phyloP scores from a whole-genome alignment of 2,888 invertebrate species.

The Pristionchus fissidentatus region DNA sequence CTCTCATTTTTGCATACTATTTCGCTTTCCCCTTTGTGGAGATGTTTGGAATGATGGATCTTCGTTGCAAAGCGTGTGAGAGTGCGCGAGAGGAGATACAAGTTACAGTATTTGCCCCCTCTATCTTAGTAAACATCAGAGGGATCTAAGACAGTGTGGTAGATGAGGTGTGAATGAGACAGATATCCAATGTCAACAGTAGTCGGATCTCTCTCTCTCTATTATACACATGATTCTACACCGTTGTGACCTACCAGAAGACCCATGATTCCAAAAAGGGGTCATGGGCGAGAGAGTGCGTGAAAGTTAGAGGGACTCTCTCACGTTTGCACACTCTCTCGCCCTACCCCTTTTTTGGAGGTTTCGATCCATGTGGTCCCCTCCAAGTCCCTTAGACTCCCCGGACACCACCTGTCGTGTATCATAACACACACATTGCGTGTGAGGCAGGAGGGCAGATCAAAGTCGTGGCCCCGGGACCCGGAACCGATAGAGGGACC shows the following conservation, averaged over 20 bases:
- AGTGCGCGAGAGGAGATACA: background rate
- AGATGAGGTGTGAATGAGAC: conserved; percentile 5
- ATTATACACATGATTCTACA: no score
- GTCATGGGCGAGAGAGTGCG: no score
- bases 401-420: conserved; percentile 29
- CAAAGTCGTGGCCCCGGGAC: background rate
- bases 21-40: no score
- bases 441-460: background rate
- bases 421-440: conserved; percentile 19
- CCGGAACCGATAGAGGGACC: background rate
- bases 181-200: no score
- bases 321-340: no score
- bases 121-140: background rate
- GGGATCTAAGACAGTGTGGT: conserved; percentile 22
- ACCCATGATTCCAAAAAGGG: no score
- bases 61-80: no score
- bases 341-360: background rate
- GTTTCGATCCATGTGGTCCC: background rate
- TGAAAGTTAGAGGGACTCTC: background rate
- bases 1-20: no score
- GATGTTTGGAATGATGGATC: no score
- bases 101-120: conserved; percentile 19
- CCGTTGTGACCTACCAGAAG: no score
- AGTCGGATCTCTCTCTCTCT: no score
- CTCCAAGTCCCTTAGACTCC: background rate